Conservation (phyloP, 2,888 invertebrate species). For the Lacanobia wlatinum region DNA sequence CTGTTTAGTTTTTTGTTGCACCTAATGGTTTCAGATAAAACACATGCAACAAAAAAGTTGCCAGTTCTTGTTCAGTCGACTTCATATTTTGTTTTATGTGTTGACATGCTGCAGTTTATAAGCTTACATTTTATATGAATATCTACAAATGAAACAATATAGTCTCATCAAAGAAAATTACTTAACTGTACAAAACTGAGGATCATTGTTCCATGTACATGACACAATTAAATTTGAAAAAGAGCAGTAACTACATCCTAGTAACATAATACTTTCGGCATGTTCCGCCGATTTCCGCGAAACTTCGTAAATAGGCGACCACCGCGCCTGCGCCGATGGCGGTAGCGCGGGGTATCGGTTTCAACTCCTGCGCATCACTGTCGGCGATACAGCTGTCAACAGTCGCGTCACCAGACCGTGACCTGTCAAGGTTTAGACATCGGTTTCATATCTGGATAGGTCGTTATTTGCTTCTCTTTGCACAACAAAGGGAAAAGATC, state of each 20-base stretch:
- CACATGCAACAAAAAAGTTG: constrained; percentile 6
- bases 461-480: constrained; percentile 7
- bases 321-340: constrained; percentile 71
- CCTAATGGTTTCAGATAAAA: constrained; percentile 17
- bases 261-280: constrained; percentile 73
- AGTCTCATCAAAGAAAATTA: neutral
- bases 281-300: constrained; percentile 76
- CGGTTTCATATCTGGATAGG: constrained; percentile 18
- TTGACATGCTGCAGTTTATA: neutral
- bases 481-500: neutral
- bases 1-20: constrained; percentile 42
- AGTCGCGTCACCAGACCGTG: constrained; percentile 75
- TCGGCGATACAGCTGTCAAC: constrained; percentile 76
- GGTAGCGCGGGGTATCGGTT: constrained; percentile 80
- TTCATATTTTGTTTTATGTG: neutral
- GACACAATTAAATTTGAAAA: constrained; percentile 26
- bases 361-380: constrained; percentile 70
- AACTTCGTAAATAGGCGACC: constrained; percentile 80
- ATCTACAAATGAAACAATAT: neutral
- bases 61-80: neutral
- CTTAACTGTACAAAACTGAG: neutral
- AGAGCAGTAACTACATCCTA: constrained; percentile 49
- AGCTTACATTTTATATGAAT: neutral
- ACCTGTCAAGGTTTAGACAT: constrained; percentile 69
- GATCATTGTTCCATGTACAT: constrained; percentile 2